Conservation (phyloP, 2,797 vertebrate species). For the Myripristis jacobus region DNA sequence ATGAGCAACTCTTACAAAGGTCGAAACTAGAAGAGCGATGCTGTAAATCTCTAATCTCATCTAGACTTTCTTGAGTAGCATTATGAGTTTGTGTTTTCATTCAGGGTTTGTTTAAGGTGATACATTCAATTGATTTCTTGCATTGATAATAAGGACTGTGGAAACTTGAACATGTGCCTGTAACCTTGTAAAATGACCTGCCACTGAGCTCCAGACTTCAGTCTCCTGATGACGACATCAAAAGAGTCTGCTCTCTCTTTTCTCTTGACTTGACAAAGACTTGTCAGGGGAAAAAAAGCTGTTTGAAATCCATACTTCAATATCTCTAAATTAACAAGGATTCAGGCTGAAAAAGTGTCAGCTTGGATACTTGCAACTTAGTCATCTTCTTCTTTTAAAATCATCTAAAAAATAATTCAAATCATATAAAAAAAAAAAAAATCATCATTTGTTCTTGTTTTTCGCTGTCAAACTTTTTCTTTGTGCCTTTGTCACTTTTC, state of each 20-base stretch:
- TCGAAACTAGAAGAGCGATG: not conserved
- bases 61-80: not conserved
- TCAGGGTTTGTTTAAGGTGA: not conserved
- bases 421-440: too few species aligned
- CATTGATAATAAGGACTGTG: not conserved
- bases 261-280: not conserved
- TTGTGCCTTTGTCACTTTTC: too few species aligned
- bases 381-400: too few species aligned
- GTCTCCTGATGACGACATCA: not conserved
- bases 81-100: not conserved
- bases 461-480: too few species aligned
- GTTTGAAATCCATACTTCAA: not conserved
- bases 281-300: too few species aligned
- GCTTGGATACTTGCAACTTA: too few species aligned
- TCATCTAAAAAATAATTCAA: too few species aligned
- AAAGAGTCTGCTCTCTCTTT: not conserved
- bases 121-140: not conserved
- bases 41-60: not conserved
- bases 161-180: not conserved
- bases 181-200: not conserved
- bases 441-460: too few species aligned
- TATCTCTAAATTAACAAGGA: not conserved
- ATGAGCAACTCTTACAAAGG: not conserved
- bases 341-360: not conserved
- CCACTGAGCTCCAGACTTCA: not conserved